Evolutionary conservation across 2,888 invertebrate genomes (phyloP), one percentile per base, ranked within the genome.

Genomic region (Aradus depressus): DNA sequence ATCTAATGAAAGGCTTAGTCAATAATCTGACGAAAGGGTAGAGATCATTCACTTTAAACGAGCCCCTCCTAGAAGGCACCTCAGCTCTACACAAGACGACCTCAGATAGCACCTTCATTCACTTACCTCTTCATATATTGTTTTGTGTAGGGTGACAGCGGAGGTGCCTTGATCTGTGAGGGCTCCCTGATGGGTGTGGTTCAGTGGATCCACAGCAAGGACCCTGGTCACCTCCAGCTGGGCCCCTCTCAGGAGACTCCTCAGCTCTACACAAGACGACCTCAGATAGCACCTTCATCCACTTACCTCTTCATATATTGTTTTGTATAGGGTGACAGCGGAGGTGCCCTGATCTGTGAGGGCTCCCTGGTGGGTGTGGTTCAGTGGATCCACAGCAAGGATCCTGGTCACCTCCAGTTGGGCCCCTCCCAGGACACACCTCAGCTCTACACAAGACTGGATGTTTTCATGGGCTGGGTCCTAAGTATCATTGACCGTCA

Each of bases 281-380:
- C n/a, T n/a, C n/a, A n/a, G n/a, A n/a, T n/a, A n/a, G n/a, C n/a
- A n/a, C n/a, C n/a, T n/a, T n/a, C n/a, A n/a, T n/a, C n/a, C n/a
- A n/a, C n/a, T n/a, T n/a, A n/a, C n/a, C n/a, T n/a, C n/a, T n/a
- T n/a, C n/a, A n/a, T n/a, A n/a, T n/a, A n/a, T n/a, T n/a, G n/a
- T 34, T 34, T 12, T 6, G 25, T 26, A 10, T 14, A 42, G 42
- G 42, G 42, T 23, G 42, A 42, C 26, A 42, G 42, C 3, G 42
- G 42, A 42, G 42, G 25, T 23, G 25, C 42, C 28, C 42, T 42
- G 1, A 42, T 42, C 25, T 42, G 42, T 14, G 23, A 14, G 10
- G 42, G 19, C 1, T 26, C 12, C 3, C 18, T 42, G 14, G 42
- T 42, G 3, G 42, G 42, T 0, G 3, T 42, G 4, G 22, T 16